Conservation (phyloP, 2,113 vertebrate species). For the Rhombomys opimus region DNA sequence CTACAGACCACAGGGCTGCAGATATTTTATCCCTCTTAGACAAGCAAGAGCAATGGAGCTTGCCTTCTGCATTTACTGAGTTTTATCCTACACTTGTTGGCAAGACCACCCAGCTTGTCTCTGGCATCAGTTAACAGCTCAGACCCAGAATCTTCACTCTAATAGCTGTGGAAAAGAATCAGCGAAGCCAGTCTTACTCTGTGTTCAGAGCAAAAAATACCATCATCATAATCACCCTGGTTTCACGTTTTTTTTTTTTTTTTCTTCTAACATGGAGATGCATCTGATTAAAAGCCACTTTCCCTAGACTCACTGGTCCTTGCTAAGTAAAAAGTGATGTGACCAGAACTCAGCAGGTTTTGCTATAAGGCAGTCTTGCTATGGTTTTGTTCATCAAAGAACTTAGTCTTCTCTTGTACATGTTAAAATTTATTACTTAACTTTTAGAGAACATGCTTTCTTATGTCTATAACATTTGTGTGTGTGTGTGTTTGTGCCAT, state of each 20-base stretch:
- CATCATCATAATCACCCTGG: neutral
- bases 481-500: neutral
- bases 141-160: neutral
- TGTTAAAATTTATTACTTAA: neutral
- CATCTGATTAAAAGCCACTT: neutral
- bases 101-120: neutral
- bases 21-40: neutral
- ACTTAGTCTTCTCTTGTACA: neutral
- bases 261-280: neutral
- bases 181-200: neutral
- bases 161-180: neutral
- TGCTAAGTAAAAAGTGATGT: neutral
- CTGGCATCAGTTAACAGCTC: neutral
- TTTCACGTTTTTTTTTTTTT: neutral
- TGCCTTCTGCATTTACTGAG: neutral
- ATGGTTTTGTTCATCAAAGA: slow-evolving; percentile 11
- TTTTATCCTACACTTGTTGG: neutral
- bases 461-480: neutral
- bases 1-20: neutral
- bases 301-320: neutral
- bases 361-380: neutral
- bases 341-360: neutral
- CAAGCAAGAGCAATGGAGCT: neutral
- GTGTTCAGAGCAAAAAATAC: neutral
- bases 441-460: neutral